Percentiles rank a stretch among this genome's conserved stretches.
These are phyloP conservation scores for Cyclura pinguis DNA, from an alignment of 2,797 vertebrate species.

Conservation along the genomic window DNA sequence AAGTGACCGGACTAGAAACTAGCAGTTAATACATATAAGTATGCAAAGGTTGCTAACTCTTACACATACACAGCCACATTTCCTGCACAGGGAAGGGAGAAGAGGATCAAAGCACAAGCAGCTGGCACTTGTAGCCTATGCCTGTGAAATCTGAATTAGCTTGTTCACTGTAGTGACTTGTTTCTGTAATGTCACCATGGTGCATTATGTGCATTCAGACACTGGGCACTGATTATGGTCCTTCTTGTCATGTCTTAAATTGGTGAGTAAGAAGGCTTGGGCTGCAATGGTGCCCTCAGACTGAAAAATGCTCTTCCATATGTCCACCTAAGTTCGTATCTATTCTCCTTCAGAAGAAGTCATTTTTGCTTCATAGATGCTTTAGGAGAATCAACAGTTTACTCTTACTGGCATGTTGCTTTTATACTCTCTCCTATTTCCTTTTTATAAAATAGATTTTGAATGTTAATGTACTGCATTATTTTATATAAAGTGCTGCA, in stretches of 20 bases:
- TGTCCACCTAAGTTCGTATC: neutral
- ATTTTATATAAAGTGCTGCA: slow-evolving; percentile 14
- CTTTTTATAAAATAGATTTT: neutral
- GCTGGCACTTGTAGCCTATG: too few species aligned
- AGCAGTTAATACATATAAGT: too few species aligned
- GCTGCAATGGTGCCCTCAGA: neutral
- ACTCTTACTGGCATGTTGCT: neutral
- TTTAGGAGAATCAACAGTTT: neutral
- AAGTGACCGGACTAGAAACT: too few species aligned
- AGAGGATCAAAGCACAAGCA: too few species aligned
- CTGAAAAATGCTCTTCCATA: neutral
- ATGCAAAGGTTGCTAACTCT: too few species aligned
- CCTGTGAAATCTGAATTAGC: neutral
- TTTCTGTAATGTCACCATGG: neutral
- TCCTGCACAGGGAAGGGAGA: too few species aligned
- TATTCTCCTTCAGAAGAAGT: neutral
- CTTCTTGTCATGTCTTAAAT: neutral
- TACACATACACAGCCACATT: too few species aligned
- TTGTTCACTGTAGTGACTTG: neutral
- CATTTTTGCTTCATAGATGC: neutral
- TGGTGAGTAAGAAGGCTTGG: neutral
- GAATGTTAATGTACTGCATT: neutral
- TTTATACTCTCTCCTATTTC: neutral
- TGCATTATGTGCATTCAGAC: neutral
- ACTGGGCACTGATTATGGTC: neutral